Conservation (phyloP, 2,888 invertebrate species). For the Adineta ricciae region DNA sequence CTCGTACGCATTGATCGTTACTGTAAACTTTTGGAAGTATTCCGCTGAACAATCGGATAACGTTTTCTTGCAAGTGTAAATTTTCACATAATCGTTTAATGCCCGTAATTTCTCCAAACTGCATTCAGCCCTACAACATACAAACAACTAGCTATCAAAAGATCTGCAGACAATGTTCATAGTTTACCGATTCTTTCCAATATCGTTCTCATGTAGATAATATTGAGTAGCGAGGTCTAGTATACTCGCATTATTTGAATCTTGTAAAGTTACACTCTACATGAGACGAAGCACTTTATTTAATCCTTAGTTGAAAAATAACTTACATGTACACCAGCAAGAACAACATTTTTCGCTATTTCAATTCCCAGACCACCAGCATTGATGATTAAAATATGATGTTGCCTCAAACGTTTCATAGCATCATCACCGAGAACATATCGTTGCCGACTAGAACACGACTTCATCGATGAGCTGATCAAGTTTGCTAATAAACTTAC, state of each 20-base stretch:
- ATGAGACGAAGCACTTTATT: too few species aligned
- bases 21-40: slow-evolving; percentile 47
- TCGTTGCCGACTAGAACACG: slow-evolving; percentile 41
- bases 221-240: slow-evolving; percentile 76
- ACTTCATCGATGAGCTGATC: not conserved
- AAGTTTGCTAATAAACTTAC: not conserved
- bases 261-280: slow-evolving; percentile 2
- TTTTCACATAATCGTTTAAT: slow-evolving; percentile 80
- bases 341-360: slow-evolving; percentile 78
- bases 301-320: slow-evolving; percentile 52
- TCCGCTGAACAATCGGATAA: slow-evolving; percentile 62
- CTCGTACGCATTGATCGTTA: too few species aligned
- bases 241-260: not conserved
- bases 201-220: slow-evolving; percentile 68
- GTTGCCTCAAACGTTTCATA: slow-evolving; percentile 90
- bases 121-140: slow-evolving; percentile 68
- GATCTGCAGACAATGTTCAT: too few species aligned
- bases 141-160: too few species aligned
- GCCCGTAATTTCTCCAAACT: slow-evolving; percentile 71
- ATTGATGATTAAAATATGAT: slow-evolving; percentile 76
- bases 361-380: slow-evolving; percentile 83
- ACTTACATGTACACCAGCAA: slow-evolving; percentile 71
- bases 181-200: slow-evolving; percentile 71
- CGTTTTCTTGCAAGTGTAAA: slow-evolving; percentile 43
- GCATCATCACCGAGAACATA: slow-evolving; percentile 98